Base-by-base conservation (phyloP, 2,888 invertebrate species). In the Altica lythri region DNA sequence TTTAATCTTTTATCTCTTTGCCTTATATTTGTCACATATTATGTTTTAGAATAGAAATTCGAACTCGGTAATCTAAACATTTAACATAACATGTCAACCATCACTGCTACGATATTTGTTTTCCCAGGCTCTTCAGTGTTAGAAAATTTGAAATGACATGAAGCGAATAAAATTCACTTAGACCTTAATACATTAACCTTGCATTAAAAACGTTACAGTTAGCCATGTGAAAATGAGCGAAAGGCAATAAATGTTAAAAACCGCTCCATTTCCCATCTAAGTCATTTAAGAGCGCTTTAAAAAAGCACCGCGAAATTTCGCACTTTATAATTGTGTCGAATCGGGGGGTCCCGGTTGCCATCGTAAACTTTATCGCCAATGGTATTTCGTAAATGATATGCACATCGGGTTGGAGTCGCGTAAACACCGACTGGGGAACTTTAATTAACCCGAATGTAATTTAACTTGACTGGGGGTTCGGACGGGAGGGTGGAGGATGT, bases 391-490 rank as follows among this genome's bases (percentile, higher is more conserved):
- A 45, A 50, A 46, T 43, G 55, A 51, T 52, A 53, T 49, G 57
- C 49, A 49, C 57, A 43, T 37, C 38, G 54, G 49, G 50, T 18
- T 48, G 12, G 55, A 60, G 61, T 51, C 62, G 62, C 64, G 64
- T 68, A 71, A 71, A 70, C 68, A 71, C 62, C 68, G 65, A 59
- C 67, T 60, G 56, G 67, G 66, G 68, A 49, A 70, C 69, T 70
- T 69, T 71, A 71, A 71, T 71, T 71, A 71, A 71, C 69, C 66
- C 68, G 62, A 60, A 67, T 63, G 68, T 69, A 70, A 71, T 57
- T 68, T 65, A 64, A 66, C 62, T 66, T 65, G 61, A 57, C 62
- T 62, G 60, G 34, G 14, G 34, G 13, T 34, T 9, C n/a, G n/a
- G n/a, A n/a, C n/a, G n/a, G 16, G 42, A 17, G 25, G 19, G 34